Evolutionary conservation across 92 coral and sea anemone genomes (phyloP).

Genomic region (Montipora capitata): DNA sequence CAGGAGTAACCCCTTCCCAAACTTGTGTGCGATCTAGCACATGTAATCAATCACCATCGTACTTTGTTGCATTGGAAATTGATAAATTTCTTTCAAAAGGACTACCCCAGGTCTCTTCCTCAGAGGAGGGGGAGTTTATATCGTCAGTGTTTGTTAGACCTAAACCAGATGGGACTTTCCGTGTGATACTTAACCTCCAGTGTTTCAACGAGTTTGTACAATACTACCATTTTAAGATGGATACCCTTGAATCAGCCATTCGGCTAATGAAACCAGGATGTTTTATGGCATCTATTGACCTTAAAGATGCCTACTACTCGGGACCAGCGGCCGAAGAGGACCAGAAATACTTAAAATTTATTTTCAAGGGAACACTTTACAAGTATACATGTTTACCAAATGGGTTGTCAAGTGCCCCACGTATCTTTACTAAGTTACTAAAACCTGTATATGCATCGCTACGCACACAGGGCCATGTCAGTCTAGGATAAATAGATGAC

Average conservation of each 20-base stretch:
- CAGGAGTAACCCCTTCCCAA: not conserved
- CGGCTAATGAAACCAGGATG: slow-evolving; percentile 44
- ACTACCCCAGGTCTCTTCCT: not conserved
- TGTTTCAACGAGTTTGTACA: slow-evolving; percentile 56
- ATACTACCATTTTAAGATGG: slow-evolving; percentile 68
- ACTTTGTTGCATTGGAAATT: slow-evolving; percentile 40
- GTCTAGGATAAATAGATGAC: slow-evolving; percentile 45
- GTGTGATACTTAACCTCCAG: slow-evolving; percentile 51
- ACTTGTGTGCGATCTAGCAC: slow-evolving; percentile 23
- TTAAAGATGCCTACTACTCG: slow-evolving; percentile 42
- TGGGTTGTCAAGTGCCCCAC: slow-evolving; percentile 5
- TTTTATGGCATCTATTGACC: slow-evolving; percentile 65
- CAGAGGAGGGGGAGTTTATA: slow-evolving; percentile 39
- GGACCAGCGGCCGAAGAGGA: not conserved
- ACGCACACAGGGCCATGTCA: slow-evolving; percentile 45
- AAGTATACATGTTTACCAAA: not conserved
- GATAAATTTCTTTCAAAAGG: slow-evolving; percentile 32
- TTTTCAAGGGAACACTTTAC: not conserved
- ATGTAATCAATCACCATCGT: slow-evolving; percentile 51
- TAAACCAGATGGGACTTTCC: slow-evolving; percentile 43
- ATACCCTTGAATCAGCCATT: slow-evolving; percentile 52
- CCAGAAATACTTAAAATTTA: not conserved
- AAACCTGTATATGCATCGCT: not conserved
- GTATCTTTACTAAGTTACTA: slow-evolving; percentile 31
- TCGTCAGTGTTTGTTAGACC: slow-evolving; percentile 49